Percentiles rank a stretch among this genome's conserved stretches.
phyloP scores from a whole-genome alignment of 2,113 vertebrate species.

The Rhinoderma darwinii region DNA sequence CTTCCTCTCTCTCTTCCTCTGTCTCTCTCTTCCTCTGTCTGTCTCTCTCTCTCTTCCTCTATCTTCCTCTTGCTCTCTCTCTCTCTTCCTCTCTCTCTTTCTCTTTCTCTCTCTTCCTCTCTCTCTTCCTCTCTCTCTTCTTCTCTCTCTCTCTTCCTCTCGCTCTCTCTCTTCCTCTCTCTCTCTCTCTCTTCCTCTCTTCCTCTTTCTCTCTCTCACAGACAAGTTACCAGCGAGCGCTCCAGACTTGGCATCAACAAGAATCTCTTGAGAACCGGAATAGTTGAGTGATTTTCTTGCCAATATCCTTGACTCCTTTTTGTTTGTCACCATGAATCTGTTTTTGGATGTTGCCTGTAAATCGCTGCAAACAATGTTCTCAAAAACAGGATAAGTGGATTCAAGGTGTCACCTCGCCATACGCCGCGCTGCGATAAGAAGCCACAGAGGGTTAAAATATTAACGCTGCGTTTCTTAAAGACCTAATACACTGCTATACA shows the following conservation, averaged over 20 bases:
- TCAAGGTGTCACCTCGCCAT: conserved; percentile 1
- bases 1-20: too few species aligned
- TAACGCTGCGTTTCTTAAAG: not conserved
- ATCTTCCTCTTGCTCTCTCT: too few species aligned
- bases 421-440: not conserved
- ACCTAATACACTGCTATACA: too few species aligned
- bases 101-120: too few species aligned
- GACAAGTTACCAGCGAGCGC: not conserved
- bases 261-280: conserved; percentile 8
- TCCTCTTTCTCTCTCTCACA: too few species aligned
- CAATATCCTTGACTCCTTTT: conserved; percentile 44
- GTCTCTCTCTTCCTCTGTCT: too few species aligned
- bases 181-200: too few species aligned
- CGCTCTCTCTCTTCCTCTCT: too few species aligned
- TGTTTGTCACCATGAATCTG: conserved; percentile 40
- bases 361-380: not conserved
- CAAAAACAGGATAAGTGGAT: conserved; percentile 6
- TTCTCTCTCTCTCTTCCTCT: too few species aligned
- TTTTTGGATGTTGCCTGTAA: conserved; percentile 42
- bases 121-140: too few species aligned
- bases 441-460: not conserved
- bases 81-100: too few species aligned
- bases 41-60: too few species aligned
- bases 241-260: conserved; percentile 11
- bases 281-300: conserved; percentile 21